A percentile compares a stretch with the other conserved stretches of the same genome.
Evolutionary conservation across 2,797 vertebrate genomes (phyloP).

Genomic region (Pempheris klunzingeri): DNA sequence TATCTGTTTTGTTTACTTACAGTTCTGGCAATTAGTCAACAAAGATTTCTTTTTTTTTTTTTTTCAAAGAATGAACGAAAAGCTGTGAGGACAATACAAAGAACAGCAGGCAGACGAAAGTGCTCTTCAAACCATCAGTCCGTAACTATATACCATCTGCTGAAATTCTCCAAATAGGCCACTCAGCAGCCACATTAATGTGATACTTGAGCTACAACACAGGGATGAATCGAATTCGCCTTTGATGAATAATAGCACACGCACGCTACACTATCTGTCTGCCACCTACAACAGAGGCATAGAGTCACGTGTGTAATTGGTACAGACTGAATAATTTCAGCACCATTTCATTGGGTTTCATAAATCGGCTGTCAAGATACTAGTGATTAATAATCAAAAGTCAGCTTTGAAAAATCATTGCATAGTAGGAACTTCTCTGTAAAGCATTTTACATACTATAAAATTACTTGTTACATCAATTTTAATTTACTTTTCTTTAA

Average conservation of each 20-base stretch:
- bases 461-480: too few species aligned
- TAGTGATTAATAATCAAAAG: not conserved
- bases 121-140: not conserved
- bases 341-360: not conserved
- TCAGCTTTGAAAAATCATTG: not conserved
- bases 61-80: slow-evolving; percentile 3
- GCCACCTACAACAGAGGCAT: not conserved
- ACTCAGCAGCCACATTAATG: slow-evolving; percentile 5
- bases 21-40: not conserved
- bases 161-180: slow-evolving; percentile 17
- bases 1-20: not conserved
- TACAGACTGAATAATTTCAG: not conserved
- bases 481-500: too few species aligned
- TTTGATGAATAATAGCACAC: not conserved
- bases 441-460: too few species aligned
- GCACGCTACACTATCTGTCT: not conserved
- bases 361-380: not conserved
- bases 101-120: slow-evolving; percentile 21
- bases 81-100: slow-evolving; percentile 28
- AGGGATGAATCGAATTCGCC: not conserved
- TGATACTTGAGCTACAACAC: slow-evolving; percentile 22
- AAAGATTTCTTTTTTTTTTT: not conserved
- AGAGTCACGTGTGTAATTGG: not conserved
- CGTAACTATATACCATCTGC: slow-evolving; percentile 6
- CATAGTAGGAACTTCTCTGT: not conserved